A percentile compares a stretch with the other conserved stretches of the same genome.
Conservation (phyloP, 2,888 invertebrate species). For the Lobophora halterata region DNA sequence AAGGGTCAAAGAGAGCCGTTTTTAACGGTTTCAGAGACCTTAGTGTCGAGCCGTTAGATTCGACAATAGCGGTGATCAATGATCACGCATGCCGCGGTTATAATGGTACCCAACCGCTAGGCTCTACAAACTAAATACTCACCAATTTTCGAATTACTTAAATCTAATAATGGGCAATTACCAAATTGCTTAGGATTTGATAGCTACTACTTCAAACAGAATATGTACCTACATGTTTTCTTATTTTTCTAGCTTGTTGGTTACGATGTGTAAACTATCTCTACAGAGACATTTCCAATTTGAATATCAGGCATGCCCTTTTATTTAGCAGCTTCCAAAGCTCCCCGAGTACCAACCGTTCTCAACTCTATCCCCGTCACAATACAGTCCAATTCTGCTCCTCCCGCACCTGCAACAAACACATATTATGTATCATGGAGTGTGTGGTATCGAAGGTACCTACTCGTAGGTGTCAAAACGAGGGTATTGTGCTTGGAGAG, state of each 20-base stretch:
- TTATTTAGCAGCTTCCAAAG: slow-evolving; percentile 2
- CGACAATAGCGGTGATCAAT: slow-evolving; percentile 46
- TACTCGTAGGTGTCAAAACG: slow-evolving; percentile 18
- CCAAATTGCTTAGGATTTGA: no score
- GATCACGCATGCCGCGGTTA: slow-evolving; percentile 8
- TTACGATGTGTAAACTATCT: no score
- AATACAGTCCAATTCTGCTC: slow-evolving; percentile 5
- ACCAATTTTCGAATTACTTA: no score
- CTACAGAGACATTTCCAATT: no score
- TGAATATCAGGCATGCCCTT: no score
- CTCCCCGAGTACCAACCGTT: slow-evolving; percentile 2
- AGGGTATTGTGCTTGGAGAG: slow-evolving; percentile 14
- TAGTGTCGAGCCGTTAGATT: slow-evolving; percentile 26
- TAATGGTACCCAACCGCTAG: no score
- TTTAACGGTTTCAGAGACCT: neutral
- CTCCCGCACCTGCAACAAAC: slow-evolving; percentile 24
- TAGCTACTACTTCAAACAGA: no score
- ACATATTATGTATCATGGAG: slow-evolving; percentile 3
- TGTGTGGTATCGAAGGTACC: slow-evolving; percentile 1
- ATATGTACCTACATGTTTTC: no score
- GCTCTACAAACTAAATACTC: no score
- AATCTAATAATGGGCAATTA: no score
- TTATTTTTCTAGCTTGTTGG: no score
- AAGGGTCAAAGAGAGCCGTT: no score
- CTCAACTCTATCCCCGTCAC: neutral